Evolutionary conservation across 2,888 invertebrate species (phyloP).

Genomic region (Aphelenchoides bicaudatus): DNA sequence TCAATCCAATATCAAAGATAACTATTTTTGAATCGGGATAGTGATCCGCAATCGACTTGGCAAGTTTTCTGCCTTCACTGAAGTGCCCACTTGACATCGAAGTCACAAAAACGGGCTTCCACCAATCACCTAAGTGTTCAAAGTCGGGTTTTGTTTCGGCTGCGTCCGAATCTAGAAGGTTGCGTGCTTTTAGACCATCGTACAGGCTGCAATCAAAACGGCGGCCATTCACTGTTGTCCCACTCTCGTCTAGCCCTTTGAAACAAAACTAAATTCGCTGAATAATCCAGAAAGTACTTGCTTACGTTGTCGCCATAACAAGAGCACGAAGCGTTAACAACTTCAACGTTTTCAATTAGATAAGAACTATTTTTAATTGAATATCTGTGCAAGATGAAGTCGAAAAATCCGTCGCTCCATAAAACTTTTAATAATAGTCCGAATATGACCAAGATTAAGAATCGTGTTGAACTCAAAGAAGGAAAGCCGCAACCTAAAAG

Average conservation of each 20-base stretch:
- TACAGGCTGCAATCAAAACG: slow-evolving; percentile 4
- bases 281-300: too few species aligned
- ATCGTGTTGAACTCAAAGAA: too few species aligned
- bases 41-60: neutral
- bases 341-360: too few species aligned
- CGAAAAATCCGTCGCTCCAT: too few species aligned
- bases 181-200: neutral
- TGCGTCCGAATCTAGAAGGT: neutral
- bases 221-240: neutral
- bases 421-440: too few species aligned
- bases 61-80: neutral
- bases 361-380: too few species aligned
- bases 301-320: too few species aligned
- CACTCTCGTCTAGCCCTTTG: neutral
- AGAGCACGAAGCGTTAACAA: too few species aligned
- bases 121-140: too few species aligned
- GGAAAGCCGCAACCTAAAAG: too few species aligned
- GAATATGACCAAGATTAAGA: too few species aligned
- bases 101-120: neutral
- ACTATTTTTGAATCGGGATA: neutral
- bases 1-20: neutral
- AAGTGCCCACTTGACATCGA: neutral
- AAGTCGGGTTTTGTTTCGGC: neutral
- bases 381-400: too few species aligned
- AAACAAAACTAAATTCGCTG: slow-evolving; percentile 4